Conservation (phyloP, 2,888 invertebrate genomes). For the Dolomedes plantarius region DNA sequence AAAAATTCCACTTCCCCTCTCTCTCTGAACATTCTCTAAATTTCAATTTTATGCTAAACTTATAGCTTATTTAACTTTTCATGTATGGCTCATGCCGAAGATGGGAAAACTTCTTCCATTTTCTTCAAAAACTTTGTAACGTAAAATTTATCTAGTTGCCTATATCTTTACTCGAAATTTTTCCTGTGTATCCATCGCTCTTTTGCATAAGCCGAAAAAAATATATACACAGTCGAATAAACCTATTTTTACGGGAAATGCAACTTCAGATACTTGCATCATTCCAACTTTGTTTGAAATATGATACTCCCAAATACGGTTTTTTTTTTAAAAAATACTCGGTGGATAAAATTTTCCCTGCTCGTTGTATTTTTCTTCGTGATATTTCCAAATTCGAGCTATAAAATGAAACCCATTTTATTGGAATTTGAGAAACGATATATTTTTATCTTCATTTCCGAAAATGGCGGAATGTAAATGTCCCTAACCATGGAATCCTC, state of each 20-base stretch:
- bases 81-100: too few relatives aligned
- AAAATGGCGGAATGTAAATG: neutral
- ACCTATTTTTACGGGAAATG: neutral
- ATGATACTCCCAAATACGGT: slow-evolving; percentile 1
- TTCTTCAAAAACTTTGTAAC: neutral
- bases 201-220: neutral
- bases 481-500: neutral
- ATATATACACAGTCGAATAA: neutral
- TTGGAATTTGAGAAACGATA: neutral
- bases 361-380: too few relatives aligned
- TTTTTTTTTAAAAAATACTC: neutral
- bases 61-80: too few relatives aligned
- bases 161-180: neutral
- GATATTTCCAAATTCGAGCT: too few relatives aligned
- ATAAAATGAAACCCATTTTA: neutral
- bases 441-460: neutral
- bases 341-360: neutral
- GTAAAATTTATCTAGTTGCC: neutral
- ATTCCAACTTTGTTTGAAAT: neutral
- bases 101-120: neutral
- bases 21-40: too few relatives aligned
- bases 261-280: neutral
- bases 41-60: too few relatives aligned
- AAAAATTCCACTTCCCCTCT: too few relatives aligned
- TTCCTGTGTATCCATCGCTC: neutral